Conservation (phyloP, 2,113 vertebrate genomes). For the Halichoeres trimaculatus region DNA sequence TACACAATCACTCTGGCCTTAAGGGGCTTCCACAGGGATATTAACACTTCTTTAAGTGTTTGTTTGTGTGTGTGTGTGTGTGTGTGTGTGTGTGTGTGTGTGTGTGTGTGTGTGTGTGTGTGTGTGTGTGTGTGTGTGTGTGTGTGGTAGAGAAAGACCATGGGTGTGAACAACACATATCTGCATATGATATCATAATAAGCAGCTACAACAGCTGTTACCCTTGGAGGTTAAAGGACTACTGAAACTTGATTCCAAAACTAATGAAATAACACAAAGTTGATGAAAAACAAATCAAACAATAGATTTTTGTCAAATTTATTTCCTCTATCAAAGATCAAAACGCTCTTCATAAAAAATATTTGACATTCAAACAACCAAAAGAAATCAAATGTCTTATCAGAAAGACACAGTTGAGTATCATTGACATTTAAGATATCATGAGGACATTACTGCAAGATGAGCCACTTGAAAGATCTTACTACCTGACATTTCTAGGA, state of each 20-base stretch:
- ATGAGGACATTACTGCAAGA: no score
- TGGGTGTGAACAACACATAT: neutral
- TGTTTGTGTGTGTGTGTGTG: constrained; percentile 15
- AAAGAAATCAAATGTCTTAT: no score
- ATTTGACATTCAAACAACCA: neutral
- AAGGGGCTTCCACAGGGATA: neutral
- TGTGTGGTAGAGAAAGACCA: neutral
- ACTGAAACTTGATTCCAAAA: neutral
- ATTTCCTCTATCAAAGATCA: neutral
- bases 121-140: constrained; percentile 6
- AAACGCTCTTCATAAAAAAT: neutral
- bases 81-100: constrained; percentile 9
- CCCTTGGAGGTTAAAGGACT: neutral
- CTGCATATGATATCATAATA: neutral
- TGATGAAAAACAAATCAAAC: neutral
- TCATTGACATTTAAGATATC: no score
- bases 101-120: constrained; percentile 7
- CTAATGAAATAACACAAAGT: neutral
- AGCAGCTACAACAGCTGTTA: neutral
- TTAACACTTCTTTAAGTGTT: constrained; percentile 1
- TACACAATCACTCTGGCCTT: constrained; percentile 9
- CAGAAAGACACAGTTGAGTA: no score
- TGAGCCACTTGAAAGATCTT: no score
- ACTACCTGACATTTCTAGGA: no score
- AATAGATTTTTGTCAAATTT: constrained; percentile 1